Evolutionary conservation across 2,888 invertebrate species (phyloP).

Genomic region (Agrilus mali): DNA sequence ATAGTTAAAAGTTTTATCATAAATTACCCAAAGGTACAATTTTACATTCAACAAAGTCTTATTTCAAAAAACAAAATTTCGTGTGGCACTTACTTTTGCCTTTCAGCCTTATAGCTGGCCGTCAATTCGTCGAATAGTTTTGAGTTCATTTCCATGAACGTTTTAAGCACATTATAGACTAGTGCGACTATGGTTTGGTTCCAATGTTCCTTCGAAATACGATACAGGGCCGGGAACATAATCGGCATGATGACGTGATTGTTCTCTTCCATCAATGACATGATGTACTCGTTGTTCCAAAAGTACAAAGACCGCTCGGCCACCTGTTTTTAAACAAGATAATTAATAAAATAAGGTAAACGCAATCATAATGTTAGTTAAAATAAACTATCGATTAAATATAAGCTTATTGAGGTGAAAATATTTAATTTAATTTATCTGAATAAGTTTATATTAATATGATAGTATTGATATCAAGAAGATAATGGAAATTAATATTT

Average conservation of each 20-base stretch:
- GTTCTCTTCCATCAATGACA: slow-evolving; percentile 98
- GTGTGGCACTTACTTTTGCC: slow-evolving; percentile 80
- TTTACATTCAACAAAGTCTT: no score
- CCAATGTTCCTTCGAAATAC: slow-evolving; percentile 99
- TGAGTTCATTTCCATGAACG: slow-evolving; percentile 99
- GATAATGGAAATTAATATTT: no score
- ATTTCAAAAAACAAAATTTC: background rate
- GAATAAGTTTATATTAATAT: no score
- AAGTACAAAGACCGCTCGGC: slow-evolving; percentile 98
- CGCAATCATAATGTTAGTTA: background rate
- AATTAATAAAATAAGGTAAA: background rate
- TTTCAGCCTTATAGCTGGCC: slow-evolving; percentile 95
- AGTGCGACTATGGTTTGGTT: slow-evolving; percentile 99
- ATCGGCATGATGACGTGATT: slow-evolving; percentile 97
- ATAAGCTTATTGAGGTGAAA: no score
- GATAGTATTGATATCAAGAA: no score
- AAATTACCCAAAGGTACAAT: no score
- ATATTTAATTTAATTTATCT: no score
- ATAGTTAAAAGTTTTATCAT: no score
- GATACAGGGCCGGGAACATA: slow-evolving; percentile 98
- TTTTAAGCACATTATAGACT: slow-evolving; percentile 98
- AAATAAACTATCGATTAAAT: background rate
- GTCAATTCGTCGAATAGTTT: slow-evolving; percentile 98
- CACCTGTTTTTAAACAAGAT: slow-evolving; percentile 54
- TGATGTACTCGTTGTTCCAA: slow-evolving; percentile 99